Base-by-base conservation (phyloP, 1,140 invertebrate species). In the Apocrypta bakeri region DNA sequence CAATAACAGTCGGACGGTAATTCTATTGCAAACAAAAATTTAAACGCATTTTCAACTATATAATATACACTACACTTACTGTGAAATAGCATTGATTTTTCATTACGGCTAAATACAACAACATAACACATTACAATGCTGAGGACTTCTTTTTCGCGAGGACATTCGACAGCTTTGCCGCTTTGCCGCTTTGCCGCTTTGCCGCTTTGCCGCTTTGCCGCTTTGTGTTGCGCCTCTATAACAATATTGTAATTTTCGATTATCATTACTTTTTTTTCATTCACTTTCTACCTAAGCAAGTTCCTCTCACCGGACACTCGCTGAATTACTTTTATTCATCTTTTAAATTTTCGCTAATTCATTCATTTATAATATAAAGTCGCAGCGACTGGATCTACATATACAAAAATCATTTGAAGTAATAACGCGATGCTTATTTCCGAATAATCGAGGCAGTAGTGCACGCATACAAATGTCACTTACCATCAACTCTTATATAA, bases 401-500 rank as follows among this genome's bases (percentile, higher is more conserved):
- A 11, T 80, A 83, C 63, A 83, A 74, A n/a, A 83, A 80, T 75
- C 37, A 79, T 74, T 79, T 79, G 14, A 80, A 74, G 71, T 73
- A 69, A 74, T 76, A 74, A 68, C 31, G 29, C 72, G 31, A 61
- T 84, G 48, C 79, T 84, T 72, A 69, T 83, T 42, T 79, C 56
- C 75, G 42, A 83, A 79, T 76, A 83, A 68, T 79, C 69, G 77
- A 79, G 82, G 77, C 72, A 83, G 82, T 75, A 27, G 69, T 83
- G 77, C 63, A 71, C 77, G 76, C 72, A 79, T 79, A 74, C 71
- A 64, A 73, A 78, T 79, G 68, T 72, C 81, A 79, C 82, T 83
- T 84, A 81, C 42, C 72, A 76, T 83, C 76, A 80, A 81, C 27
- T 84, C 83, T 81, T 84, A 84, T 90, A 88, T 89, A 88, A 90